These are phyloP conservation scores for Vultur gryphus DNA, from an alignment of 2,797 vertebrate genomes.

Conservation along the genomic window DNA sequence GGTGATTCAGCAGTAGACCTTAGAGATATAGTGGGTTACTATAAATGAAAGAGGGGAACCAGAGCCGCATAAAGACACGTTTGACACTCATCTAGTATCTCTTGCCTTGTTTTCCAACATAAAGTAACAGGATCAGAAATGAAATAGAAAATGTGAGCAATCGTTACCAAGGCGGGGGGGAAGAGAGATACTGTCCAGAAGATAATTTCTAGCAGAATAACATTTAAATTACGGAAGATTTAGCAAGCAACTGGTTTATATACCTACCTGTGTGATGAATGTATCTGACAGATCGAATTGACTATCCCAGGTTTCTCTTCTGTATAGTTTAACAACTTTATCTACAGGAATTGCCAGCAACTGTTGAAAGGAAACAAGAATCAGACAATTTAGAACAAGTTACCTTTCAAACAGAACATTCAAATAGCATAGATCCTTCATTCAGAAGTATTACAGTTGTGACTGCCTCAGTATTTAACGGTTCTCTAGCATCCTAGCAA, in stretches of 20 bases:
- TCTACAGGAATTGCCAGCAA: conserved; percentile 91
- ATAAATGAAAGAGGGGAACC: not conserved
- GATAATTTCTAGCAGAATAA: not conserved
- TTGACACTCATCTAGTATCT: not conserved
- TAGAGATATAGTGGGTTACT: not conserved
- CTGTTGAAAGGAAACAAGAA: conserved; percentile 66
- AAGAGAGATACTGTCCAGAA: not conserved
- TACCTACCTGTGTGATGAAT: conserved; percentile 81
- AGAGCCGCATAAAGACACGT: not conserved
- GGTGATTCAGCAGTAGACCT: not conserved
- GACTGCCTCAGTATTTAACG: not conserved
- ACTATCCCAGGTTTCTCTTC: conserved; percentile 85
- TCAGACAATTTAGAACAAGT: not conserved
- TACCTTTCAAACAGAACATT: not conserved
- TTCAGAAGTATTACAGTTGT: not conserved
- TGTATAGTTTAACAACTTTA: conserved; percentile 84
- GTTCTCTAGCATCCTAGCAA: not conserved
- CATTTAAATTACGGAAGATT: not conserved
- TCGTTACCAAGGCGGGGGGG: fast-evolving
- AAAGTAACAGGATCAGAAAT: not conserved
- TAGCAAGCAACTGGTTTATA: not conserved
- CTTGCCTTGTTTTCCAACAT: not conserved
- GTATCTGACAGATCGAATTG: conserved; percentile 80
- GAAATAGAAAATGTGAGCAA: not conserved
- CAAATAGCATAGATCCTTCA: not conserved